A percentile compares a stretch with the other conserved stretches of the same genome.
Conservation (phyloP, 2,113 vertebrate species). For the Pionites leucogaster region DNA sequence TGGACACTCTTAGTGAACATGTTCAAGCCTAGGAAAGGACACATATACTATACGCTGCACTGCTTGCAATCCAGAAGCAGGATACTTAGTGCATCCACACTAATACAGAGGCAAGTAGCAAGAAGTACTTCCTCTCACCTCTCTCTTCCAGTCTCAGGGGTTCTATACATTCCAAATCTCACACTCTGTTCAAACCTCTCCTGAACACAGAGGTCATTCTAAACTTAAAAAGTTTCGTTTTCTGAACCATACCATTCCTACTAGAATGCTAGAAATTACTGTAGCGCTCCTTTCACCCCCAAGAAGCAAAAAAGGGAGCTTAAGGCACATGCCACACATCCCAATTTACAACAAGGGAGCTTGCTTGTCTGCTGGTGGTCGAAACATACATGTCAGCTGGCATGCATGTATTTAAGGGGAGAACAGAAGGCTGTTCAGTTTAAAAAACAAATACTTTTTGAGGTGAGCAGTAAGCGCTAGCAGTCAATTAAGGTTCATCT, state of each 20-base stretch:
- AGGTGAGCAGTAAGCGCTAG: background rate
- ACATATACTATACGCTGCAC: background rate
- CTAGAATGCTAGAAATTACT: no score
- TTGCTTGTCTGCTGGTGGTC: background rate
- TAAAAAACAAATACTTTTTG: background rate
- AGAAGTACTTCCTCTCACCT: background rate
- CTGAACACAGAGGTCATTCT: background rate
- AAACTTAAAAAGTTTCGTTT: background rate
- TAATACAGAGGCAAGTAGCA: background rate
- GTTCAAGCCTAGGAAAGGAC: background rate
- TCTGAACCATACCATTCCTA: background rate
- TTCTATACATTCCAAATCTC: background rate
- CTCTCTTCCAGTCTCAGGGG: background rate
- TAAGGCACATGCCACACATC: no score
- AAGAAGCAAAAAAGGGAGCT: background rate
- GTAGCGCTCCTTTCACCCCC: background rate
- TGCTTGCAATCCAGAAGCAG: background rate
- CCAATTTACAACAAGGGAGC: background rate
- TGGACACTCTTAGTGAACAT: background rate
- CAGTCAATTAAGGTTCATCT: background rate
- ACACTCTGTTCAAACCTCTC: background rate
- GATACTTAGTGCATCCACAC: background rate
- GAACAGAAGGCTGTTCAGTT: background rate
- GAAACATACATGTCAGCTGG: background rate
- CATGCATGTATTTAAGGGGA: background rate